Conservation (phyloP, 2,113 vertebrate genomes). For the Candoia aspera region DNA sequence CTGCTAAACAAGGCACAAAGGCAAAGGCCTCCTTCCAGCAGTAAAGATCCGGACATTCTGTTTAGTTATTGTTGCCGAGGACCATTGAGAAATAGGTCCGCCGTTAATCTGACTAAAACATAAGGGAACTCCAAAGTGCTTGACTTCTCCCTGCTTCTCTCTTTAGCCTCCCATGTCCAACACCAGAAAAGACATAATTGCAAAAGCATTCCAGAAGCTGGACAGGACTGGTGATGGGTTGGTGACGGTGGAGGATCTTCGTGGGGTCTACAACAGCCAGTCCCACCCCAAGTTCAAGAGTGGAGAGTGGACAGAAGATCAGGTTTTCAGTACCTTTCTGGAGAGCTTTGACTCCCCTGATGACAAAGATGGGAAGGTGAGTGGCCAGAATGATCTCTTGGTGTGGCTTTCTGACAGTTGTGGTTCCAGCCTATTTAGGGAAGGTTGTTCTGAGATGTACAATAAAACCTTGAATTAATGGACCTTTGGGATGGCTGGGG, state of each 20-base stretch:
- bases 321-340: constrained; percentile 73
- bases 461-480: not conserved
- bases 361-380: constrained; percentile 77
- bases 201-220: constrained; percentile 73
- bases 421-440: not conserved
- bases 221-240: constrained; percentile 72
- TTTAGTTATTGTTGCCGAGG: not conserved
- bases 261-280: constrained; percentile 68
- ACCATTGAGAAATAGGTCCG: not conserved
- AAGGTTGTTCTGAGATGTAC: not conserved
- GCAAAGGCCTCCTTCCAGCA: not conserved
- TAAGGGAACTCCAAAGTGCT: not conserved
- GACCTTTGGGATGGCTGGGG: not conserved
- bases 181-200: constrained; percentile 64
- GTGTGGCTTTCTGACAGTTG: not conserved
- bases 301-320: constrained; percentile 73
- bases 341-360: constrained; percentile 70
- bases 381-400: not conserved
- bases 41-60: not conserved
- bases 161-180: constrained; percentile 75
- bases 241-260: constrained; percentile 73
- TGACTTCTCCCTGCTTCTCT: not conserved
- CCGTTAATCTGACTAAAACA: not conserved
- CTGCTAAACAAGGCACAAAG: too few relatives aligned
- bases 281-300: constrained; percentile 73